A percentile compares a stretch with the other conserved stretches of the same genome.
phyloP scores from a whole-genome alignment of 2,113 vertebrate species.

The Scopus umbretta region DNA sequence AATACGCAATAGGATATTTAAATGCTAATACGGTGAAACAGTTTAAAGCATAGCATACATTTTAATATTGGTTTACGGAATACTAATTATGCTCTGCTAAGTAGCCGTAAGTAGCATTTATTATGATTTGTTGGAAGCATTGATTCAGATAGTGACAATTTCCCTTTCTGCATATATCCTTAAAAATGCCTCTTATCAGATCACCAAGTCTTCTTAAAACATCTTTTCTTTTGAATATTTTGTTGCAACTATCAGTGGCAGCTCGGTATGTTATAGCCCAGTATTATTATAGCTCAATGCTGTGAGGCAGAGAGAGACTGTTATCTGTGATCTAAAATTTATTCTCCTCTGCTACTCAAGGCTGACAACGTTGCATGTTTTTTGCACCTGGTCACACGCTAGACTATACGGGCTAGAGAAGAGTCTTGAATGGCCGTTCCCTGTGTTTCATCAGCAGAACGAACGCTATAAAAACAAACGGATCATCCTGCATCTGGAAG shows the following conservation, averaged over 20 bases:
- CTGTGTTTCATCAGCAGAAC: neutral
- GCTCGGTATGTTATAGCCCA: neutral
- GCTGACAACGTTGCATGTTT: neutral
- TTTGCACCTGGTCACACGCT: neutral
- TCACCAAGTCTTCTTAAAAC: neutral
- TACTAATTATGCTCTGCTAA: conserved; percentile 65
- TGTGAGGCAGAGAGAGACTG: neutral
- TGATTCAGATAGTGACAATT: conserved; percentile 55
- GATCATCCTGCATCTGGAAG: neutral
- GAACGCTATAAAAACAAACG: neutral
- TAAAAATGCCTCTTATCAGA: conserved; percentile 45
- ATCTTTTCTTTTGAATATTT: neutral
- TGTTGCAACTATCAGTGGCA: neutral
- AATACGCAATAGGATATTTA: conserved; percentile 71
- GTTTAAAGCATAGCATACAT: conserved; percentile 63
- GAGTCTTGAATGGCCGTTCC: neutral
- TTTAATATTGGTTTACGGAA: conserved; percentile 67
- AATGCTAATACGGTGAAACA: conserved; percentile 69
- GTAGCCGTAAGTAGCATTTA: conserved; percentile 59
- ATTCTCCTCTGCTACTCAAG: neutral
- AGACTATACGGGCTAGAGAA: neutral
- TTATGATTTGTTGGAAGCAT: conserved; percentile 61
- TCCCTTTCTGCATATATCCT: neutral
- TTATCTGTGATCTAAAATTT: neutral
- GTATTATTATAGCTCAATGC: neutral